Base-by-base conservation (phyloP, 1,140 invertebrate species). In the Acromyrmex charruanus region DNA sequence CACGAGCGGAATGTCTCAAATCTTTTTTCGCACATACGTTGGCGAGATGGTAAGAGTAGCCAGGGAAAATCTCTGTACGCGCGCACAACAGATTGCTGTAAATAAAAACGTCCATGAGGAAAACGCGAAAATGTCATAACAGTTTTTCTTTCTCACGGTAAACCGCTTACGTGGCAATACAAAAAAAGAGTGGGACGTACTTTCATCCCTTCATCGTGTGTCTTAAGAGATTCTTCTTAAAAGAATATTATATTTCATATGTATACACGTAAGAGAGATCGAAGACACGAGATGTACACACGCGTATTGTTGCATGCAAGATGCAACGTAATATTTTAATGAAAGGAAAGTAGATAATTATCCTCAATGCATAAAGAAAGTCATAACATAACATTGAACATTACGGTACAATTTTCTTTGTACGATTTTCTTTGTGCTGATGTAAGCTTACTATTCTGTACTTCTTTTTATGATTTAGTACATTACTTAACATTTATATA, bases 91-190 rank as follows among this genome's bases (percentile, higher is more conserved):
- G 80, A 84, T 84, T 84, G 80, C 55, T 39, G 28, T 49, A 31
- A 74, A 59, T 75, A 84, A 84, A 84, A 84, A 84, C 80, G 21
- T 21, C 25, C 53, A 12, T 49, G 39, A 3, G 9, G 80, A 69
- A 61, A 84, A 61, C n/a, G 44, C n/a, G 55, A 44, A 51, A 61
- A 63, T 84, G 69, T 75, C 55, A 69, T 82, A 82, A 82, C 80
- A 44, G n/a, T 84, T 75, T 84, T 75, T 61, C 80, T 35, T 84
- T 74, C 69, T 74, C 69, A 44, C 10, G 39, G 39, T 75, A 59
- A 74, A 84, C 39, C 55, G 55, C 69, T 74, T 74, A 61, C 28
- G 18, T 58, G 16, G 14, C 21, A 25, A 74, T 31, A 61, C n/a
- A 39, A 35, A 55, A 31, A 49, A 74, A 14, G 44, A 53, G 14